phyloP scores from a whole-genome alignment of 1,140 invertebrate genomes.

The Nomia melanderi region DNA sequence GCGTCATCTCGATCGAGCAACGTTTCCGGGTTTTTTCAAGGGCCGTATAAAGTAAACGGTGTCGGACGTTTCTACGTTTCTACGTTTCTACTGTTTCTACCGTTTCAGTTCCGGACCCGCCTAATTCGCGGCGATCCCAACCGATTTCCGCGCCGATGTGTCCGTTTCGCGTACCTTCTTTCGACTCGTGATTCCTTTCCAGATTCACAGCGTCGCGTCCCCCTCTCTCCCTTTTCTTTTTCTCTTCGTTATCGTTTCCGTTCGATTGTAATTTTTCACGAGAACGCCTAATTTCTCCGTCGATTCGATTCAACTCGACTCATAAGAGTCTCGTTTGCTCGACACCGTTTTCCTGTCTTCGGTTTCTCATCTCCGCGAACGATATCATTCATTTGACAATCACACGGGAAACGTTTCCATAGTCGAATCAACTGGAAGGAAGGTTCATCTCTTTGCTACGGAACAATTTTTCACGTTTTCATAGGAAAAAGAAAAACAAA shows the following conservation, averaged over 20 bases:
- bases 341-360: not conserved
- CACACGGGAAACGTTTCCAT: conserved; percentile 25
- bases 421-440: conserved; percentile 22
- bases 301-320: not conserved
- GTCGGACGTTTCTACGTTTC: not conserved
- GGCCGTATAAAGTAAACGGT: not conserved
- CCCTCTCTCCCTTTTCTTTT: not conserved
- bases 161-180: no score
- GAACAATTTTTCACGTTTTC: conserved; percentile 51
- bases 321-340: not conserved
- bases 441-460: conserved; percentile 40
- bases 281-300: not conserved
- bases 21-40: conserved; percentile 4
- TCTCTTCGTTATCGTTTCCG: not conserved
- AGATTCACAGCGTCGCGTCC: no score
- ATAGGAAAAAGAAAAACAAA: conserved; percentile 8
- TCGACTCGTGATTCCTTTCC: no score
- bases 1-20: conserved; percentile 27
- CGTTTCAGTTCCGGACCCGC: no score
- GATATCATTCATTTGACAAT: conserved; percentile 27
- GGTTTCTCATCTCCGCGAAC: not conserved
- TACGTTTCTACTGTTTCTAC: no score
- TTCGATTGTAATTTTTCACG: not conserved
- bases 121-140: not conserved
- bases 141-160: not conserved